A percentile compares a stretch with the other conserved stretches of the same genome.
These are phyloP conservation scores for Acipenser oxyrinchus DNA, from an alignment of 2,797 vertebrate genomes.

Conservation along the genomic window DNA sequence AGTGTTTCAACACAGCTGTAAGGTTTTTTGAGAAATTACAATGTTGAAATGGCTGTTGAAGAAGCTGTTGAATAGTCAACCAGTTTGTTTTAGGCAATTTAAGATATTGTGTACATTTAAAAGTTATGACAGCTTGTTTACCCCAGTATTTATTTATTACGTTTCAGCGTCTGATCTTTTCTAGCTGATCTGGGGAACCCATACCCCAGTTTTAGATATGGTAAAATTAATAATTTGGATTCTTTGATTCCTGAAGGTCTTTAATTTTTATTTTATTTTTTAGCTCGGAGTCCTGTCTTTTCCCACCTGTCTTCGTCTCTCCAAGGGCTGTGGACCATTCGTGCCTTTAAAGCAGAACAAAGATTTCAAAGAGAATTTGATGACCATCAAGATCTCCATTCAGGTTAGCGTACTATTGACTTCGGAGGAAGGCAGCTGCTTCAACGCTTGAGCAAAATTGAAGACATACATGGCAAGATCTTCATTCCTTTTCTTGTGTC, in stretches of 20 bases:
- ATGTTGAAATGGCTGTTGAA: constrained; percentile 7
- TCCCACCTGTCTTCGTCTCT: constrained; percentile 86
- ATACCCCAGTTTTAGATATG: no score
- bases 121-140: no score
- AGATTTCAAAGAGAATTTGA: constrained; percentile 84
- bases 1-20: background rate
- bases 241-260: background rate
- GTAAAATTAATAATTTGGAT: no score
- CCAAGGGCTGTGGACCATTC: constrained; percentile 89
- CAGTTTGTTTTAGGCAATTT: no score
- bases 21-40: background rate
- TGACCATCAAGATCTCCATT: constrained; percentile 83
- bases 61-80: background rate
- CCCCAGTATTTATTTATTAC: no score
- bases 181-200: no score
- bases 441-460: no score
- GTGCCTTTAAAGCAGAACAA: constrained; percentile 77
- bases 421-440: no score
- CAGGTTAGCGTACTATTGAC: constrained; percentile 52
- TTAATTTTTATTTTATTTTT: constrained; percentile 9
- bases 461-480: no score
- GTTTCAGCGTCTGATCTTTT: no score
- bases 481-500: no score
- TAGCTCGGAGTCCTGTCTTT: constrained; percentile 87
- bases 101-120: no score